Conservation (phyloP, 2,797 vertebrate genomes). For the Psittacula derbiana region DNA sequence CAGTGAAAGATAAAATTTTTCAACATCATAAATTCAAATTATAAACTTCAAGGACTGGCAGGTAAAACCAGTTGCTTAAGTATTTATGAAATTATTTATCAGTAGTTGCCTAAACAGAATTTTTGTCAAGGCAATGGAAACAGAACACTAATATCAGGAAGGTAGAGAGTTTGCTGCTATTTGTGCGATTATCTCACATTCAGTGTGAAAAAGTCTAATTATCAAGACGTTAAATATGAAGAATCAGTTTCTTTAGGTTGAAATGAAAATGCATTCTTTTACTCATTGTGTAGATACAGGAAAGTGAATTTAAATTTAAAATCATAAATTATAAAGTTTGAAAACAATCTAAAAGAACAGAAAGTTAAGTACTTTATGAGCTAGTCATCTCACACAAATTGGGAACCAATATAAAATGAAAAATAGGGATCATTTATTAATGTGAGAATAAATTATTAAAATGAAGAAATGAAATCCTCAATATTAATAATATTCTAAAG, state of each 20-base stretch:
- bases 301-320: background rate
- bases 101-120: background rate
- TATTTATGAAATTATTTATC: background rate
- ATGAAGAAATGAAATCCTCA: background rate
- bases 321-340: background rate
- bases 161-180: background rate
- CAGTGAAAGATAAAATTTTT: background rate
- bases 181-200: background rate
- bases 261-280: background rate
- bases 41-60: background rate
- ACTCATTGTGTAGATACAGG: background rate
- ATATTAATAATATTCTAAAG: background rate
- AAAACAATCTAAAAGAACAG: background rate
- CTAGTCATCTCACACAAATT: background rate
- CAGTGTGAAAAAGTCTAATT: background rate
- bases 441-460: background rate
- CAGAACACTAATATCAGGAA: background rate
- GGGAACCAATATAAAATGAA: background rate
- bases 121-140: background rate
- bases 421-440: background rate
- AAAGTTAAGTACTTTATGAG: background rate
- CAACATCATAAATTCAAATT: background rate
- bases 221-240: background rate
- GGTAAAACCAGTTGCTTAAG: background rate
- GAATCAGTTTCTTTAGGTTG: rapidly evolving